A percentile compares a stretch with the other conserved stretches of the same genome.
These are phyloP conservation scores for Notarius lentiginosus DNA, from an alignment of 2,113 vertebrate species.

Conservation along the genomic window DNA sequence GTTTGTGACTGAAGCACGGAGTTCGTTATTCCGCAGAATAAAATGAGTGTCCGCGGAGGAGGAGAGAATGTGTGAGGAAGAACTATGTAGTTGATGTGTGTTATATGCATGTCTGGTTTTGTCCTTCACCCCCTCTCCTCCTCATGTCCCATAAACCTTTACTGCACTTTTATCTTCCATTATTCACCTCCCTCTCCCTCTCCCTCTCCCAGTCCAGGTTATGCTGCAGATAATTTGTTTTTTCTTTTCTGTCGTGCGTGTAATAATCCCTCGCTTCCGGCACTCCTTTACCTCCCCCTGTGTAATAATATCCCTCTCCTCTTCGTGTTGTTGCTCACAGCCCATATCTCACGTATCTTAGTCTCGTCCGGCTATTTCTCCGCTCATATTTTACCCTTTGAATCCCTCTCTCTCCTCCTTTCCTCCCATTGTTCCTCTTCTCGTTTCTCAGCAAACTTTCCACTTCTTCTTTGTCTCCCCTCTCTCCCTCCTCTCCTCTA, in stretches of 20 bases:
- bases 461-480: not conserved
- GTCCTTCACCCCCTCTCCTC: constrained; percentile 7
- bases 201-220: not conserved
- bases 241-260: not conserved
- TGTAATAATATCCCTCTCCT: not conserved
- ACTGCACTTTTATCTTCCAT: not conserved
- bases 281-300: not conserved
- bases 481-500: not conserved
- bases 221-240: not conserved
- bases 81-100: not conserved
- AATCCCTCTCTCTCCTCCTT: constrained; percentile 26
- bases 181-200: not conserved
- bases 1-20: not conserved
- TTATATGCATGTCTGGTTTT: constrained; percentile 23
- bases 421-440: not conserved
- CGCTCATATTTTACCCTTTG: constrained; percentile 11
- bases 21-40: not conserved
- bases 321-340: not conserved
- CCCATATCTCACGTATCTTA: not conserved
- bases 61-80: not conserved
- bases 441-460: not conserved
- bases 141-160: constrained; percentile 30
- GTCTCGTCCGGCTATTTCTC: not conserved
- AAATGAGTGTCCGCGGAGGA: not conserved
- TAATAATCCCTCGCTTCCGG: not conserved